These are phyloP conservation scores for Agapornis roseicollis DNA, from an alignment of 2,113 vertebrate species.

Conservation along the genomic window DNA sequence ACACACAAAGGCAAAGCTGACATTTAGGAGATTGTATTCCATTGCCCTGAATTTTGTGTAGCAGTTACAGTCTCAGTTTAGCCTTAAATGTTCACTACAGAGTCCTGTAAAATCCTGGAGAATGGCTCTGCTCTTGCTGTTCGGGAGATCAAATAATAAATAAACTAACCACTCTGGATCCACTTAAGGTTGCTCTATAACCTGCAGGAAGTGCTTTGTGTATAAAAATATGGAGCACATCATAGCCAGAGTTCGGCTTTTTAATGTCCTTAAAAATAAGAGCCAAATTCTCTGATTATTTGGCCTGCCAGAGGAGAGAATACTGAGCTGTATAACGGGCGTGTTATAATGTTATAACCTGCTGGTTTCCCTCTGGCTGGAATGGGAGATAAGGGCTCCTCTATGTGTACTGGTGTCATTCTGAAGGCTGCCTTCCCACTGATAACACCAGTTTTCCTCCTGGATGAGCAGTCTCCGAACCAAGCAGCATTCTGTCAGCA, in stretches of 20 bases:
- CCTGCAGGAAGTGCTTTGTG: not conserved
- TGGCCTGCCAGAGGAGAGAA: not conserved
- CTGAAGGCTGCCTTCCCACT: not conserved
- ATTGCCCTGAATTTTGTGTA: not conserved
- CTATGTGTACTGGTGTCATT: no score
- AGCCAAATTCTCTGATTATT: not conserved
- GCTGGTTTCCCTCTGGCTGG: not conserved
- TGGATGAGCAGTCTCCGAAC: not conserved
- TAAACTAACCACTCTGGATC: not conserved
- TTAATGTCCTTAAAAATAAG: not conserved
- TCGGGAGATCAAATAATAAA: not conserved
- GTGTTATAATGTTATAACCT: accelerated
- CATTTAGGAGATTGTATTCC: not conserved
- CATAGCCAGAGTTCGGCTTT: not conserved
- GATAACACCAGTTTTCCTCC: not conserved
- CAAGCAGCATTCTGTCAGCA: not conserved
- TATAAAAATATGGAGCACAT: not conserved
- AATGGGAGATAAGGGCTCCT: not conserved
- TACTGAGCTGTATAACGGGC: not conserved
- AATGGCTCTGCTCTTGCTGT: not conserved
- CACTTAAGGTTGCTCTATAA: not conserved
- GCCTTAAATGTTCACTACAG: not conserved
- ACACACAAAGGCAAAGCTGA: not conserved
- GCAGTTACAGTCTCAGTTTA: not conserved
- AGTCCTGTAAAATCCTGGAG: not conserved